Conservation (phyloP, 2,888 invertebrate genomes). For the Frankliniella intonsa region DNA sequence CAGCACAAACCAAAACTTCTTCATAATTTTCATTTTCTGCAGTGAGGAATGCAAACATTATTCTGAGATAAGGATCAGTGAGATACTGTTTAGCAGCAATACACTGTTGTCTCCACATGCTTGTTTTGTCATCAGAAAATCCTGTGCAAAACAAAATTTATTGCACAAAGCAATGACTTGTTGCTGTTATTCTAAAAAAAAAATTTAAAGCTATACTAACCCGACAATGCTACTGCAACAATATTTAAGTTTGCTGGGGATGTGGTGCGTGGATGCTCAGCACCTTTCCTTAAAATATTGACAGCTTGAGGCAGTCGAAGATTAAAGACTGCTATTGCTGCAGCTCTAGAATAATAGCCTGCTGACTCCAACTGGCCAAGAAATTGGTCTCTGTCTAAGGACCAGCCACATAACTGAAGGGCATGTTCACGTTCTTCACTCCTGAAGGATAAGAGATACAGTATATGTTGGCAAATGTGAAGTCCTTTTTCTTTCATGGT, state of each 20-base stretch:
- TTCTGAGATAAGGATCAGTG: conserved; percentile 84
- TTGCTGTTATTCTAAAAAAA: not conserved
- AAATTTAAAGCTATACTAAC: conserved; percentile 35
- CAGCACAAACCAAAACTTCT: conserved; percentile 62
- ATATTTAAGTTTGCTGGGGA: conserved; percentile 51
- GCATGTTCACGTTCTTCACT: conserved; percentile 74
- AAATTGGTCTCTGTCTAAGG: conserved; percentile 65
- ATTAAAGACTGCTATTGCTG: conserved; percentile 87
- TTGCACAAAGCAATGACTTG: not conserved
- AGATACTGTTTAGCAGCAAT: conserved; percentile 68
- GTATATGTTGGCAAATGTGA: conserved; percentile 32
- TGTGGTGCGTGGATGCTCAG: conserved; percentile 46
- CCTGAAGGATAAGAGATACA: conserved; percentile 45
- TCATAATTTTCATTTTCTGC: conserved; percentile 72
- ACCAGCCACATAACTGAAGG: conserved; percentile 85
- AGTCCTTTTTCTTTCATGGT: not conserved
- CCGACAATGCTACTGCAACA: conserved; percentile 75
- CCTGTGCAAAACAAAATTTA: conserved; percentile 46
- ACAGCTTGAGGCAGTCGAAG: conserved; percentile 78
- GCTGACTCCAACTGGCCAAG: conserved; percentile 33
- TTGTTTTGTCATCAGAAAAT: conserved; percentile 78
- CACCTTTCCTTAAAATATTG: conserved; percentile 75
- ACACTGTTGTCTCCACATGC: conserved; percentile 74
- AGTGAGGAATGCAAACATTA: conserved; percentile 85
- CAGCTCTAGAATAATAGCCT: conserved; percentile 59